Base-by-base conservation (phyloP, 2,797 vertebrate genomes). In the Ammospiza maritima region DNA sequence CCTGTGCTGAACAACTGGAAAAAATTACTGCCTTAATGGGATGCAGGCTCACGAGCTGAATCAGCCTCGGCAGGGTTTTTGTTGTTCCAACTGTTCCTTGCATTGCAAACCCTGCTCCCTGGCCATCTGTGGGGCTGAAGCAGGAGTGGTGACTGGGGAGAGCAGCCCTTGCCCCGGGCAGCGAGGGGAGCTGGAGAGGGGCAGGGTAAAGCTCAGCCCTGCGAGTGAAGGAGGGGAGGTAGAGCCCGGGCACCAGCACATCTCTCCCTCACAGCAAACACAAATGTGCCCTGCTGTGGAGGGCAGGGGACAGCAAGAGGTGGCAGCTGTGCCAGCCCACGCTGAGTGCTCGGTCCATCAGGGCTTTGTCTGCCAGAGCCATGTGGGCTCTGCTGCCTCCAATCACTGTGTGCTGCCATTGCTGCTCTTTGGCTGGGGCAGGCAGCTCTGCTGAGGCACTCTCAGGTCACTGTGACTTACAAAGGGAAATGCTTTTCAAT, bases 21-120 rank as follows among this genome's bases (percentile, higher is more conserved):
- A 95, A 90, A 89, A 88, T 92, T n/a, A 94, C 82, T 89, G 26
- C 25, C 18, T 86, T 96, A 96, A 96, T 94, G 93, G 89, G 93
- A 91, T 87, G 88, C 95, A 97, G 93, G 77, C 88, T 94, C 67
- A 85, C 2, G 5, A 91, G 91, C 80, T 95, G 83, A 90, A 94
- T 96, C 85, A 93, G 77, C 67, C 85, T 74, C 60, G 0, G 77
- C 80, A 56, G 85, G 50, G 40, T 11, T 96, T 90, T 88, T 96
- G 91, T 93, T 94, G 83, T 96, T 95, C 82, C 94, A 96, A 90
- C 64, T 90, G 88, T 82, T 90, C 74, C 65, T 82, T 48, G 65
- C 58, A 51, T 20, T 69, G 73, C 54, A 88, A 85, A 47, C 51
- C 48, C 66, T 0, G 2, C 57, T 86, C 85, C 0, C 0, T 3